phyloP scores from a whole-genome alignment of 2,888 invertebrate genomes.

The Halictus ligatus region DNA sequence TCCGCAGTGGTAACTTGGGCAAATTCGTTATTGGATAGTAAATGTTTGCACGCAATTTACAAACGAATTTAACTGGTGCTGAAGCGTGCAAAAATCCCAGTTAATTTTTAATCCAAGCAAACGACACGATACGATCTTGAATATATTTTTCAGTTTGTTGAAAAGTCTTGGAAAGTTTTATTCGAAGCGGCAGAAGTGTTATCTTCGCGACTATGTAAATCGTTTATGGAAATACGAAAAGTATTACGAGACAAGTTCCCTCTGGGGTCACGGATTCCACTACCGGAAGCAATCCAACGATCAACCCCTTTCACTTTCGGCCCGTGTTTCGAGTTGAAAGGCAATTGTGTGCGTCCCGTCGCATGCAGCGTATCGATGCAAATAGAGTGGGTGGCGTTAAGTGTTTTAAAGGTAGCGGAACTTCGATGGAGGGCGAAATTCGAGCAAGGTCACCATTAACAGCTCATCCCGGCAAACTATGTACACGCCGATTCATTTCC shows the following conservation, averaged over 20 bases:
- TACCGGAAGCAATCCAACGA: constrained; percentile 21
- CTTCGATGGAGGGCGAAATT: constrained; percentile 36
- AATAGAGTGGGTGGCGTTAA: constrained; percentile 28
- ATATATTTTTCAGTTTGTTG: background rate
- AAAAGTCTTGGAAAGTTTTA: background rate
- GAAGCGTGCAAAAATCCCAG: background rate
- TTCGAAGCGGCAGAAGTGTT: background rate
- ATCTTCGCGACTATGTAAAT: background rate
- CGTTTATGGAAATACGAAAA: background rate
- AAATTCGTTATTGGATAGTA: constrained; percentile 2
- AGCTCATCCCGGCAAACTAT: background rate
- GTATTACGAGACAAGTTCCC: constrained; percentile 1
- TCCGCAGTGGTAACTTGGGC: background rate
- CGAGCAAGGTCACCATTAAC: constrained; percentile 18
- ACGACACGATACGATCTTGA: background rate
- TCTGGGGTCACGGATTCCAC: background rate
- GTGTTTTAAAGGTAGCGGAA: constrained; percentile 34
- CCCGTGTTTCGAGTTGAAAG: constrained; percentile 19
- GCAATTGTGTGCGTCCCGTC: constrained; percentile 12
- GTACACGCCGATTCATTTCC: background rate
- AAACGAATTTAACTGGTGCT: background rate
- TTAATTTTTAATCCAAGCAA: background rate
- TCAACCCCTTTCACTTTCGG: constrained; percentile 12
- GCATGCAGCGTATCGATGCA: constrained; percentile 19
- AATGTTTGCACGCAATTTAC: background rate